Base-by-base conservation (phyloP, 2,797 vertebrate genomes). In the Sebastes nivosus region DNA sequence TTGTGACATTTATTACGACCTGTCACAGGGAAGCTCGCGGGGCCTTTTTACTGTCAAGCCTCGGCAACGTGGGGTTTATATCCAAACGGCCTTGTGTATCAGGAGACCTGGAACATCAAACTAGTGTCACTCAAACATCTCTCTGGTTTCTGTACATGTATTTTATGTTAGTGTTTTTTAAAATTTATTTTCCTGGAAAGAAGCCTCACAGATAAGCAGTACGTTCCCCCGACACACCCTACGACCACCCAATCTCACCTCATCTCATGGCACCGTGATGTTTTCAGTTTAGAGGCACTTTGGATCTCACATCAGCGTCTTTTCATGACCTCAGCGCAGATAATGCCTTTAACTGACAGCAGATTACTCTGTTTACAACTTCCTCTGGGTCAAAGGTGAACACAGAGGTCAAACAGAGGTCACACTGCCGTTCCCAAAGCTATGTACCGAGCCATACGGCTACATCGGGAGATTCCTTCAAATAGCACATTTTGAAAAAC, bases 1-100 rank as follows among this genome's bases (percentile, higher is more conserved):
- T 60, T 70, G 75, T 88, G 89, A 92, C 88, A 87, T 92, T 93
- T 92, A 93, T 82, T 89, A 88, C 82, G 38, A 81, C 55, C 59
- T 69, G 83, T 91, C 79, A 86, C 70, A 36, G 68, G 50, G 71
- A 61, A 70, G 84, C 74, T 82, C 71, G 42, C 8, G 46, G 79
- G 67, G 69, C 73, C 82, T 89, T 91, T 89, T 88, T 87, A 87
- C 85, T 80, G 82, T 92, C 80, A 81, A 77, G 57, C 81, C 38
- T 81, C 77, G 29, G 78, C 81, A 69, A 68, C 25, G 18, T 16
- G 36, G 75, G 80, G 59, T 77, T 79, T 73, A 66, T 88, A 91
- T 92, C 87, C 75, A 89, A 90, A 88, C 63, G 16, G 58, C 65
- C 55, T 61, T 1, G 68, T 72, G 73, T 79, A 75, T 93, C 91